phyloP scores from a whole-genome alignment of 2,888 invertebrate genomes.

The Campoplex nolae region DNA sequence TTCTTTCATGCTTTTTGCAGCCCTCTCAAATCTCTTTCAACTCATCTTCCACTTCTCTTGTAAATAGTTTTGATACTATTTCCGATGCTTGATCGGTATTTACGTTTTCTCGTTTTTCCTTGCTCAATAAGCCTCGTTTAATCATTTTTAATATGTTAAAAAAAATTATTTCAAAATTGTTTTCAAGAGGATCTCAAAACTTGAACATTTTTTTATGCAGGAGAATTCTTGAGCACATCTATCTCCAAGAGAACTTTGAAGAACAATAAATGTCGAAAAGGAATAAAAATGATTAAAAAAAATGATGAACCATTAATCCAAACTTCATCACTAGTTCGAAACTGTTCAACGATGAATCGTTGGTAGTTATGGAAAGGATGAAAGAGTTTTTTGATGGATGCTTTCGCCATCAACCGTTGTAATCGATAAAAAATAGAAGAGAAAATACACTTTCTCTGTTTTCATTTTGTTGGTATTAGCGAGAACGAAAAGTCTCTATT shows the following conservation, averaged over 20 bases:
- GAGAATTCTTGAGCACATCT: neutral
- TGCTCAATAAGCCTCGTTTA: neutral
- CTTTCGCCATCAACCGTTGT: neutral
- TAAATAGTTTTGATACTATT: conserved; percentile 12
- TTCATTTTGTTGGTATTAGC: conserved; percentile 32
- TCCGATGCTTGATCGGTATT: conserved; percentile 1
- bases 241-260: neutral
- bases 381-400: neutral
- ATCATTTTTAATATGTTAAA: neutral
- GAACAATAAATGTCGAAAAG: neutral
- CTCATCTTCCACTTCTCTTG: conserved; percentile 26
- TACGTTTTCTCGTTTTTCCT: neutral
- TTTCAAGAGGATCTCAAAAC: neutral
- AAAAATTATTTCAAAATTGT: neutral
- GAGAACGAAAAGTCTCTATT: conserved; percentile 1
- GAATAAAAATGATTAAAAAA: too few relatives aligned
- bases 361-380: neutral
- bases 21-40: conserved; percentile 32
- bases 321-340: neutral
- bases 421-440: neutral
- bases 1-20: conserved; percentile 20
- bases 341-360: neutral
- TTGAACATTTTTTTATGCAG: neutral
- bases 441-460: conserved; percentile 2
- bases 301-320: neutral